Base-by-base conservation (phyloP, 2,888 invertebrate species). In the Ectobius pallidus region DNA sequence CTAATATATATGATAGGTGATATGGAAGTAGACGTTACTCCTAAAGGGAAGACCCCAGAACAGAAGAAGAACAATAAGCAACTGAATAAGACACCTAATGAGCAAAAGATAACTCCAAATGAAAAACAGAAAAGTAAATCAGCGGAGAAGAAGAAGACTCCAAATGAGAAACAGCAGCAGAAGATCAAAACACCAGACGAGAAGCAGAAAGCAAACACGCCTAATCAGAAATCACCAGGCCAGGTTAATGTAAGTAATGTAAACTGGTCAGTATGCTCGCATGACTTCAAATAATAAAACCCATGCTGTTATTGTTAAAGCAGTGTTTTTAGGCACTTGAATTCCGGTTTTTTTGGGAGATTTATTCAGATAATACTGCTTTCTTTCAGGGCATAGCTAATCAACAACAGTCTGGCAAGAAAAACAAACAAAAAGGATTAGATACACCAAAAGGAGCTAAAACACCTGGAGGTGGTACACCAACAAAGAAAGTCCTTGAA, bases 401-500 rank as follows among this genome's bases (percentile, higher is more conserved):
- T 3, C 58, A 30, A 16, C 75, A 77, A 69, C 74, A 76, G 70
- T 77, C 74, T 11, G 76, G 75, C 9, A 78, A 78, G 74, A 78
- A 78, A 67, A 76, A 76, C 20, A 78, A 78, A 65, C 75, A 78
- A 44, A 78, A 80, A 72, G 77, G 78, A 61, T 78, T 79, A 58
- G 78, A 80, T 30, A 25, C 58, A 1, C 62, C 44, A 42, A 76
- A 76, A 42, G 80, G 80, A 75, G 58, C 67, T 71, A 74, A 70
- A 25, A 70, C 72, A 27, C 76, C 73, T 14, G 39, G 46, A 27
- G 44, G 30, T 67, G 39, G 71, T 34, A 34, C 73, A 25, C 39
- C 71, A 18, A 76, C 87, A 77, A 90, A 88, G 82, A 87, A 86
- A 77, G 81, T 84, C 0, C 77, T 93, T 9, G 86, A 89, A 75